Percentiles rank a stretch among this genome's conserved stretches.
Conservation (phyloP, 2,888 invertebrate species). For the Pardosa pseudoannulata region DNA sequence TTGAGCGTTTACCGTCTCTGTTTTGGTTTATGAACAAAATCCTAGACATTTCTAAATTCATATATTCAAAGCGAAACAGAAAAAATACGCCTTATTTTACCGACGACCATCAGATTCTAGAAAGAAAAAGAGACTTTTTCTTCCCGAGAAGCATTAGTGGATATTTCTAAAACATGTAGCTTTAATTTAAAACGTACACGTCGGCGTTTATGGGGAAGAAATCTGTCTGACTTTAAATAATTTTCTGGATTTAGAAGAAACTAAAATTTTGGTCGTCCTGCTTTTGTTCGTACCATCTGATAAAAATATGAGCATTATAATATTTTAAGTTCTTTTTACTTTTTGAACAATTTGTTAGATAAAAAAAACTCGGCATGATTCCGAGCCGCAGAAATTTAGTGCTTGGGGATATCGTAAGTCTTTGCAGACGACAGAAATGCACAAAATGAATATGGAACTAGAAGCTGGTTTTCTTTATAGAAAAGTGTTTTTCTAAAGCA, state of each 20-base stretch:
- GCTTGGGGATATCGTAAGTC: background rate
- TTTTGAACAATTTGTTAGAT: background rate
- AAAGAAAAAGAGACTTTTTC: background rate
- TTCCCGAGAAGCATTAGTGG: background rate
- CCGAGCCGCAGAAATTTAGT: background rate
- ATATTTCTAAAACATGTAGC: background rate
- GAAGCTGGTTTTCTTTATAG: too few relatives aligned
- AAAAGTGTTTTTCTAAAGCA: too few relatives aligned
- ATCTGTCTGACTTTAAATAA: background rate
- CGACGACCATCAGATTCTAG: background rate
- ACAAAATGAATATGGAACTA: background rate
- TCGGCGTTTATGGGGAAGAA: background rate
- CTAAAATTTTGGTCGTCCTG: background rate
- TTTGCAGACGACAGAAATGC: background rate
- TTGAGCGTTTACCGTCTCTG: background rate
- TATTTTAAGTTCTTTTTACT: too few relatives aligned
- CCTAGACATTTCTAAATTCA: background rate
- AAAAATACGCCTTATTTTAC: background rate
- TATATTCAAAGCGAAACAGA: background rate
- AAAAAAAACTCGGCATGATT: background rate
- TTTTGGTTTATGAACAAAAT: too few relatives aligned
- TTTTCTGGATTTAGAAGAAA: background rate
- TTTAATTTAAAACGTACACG: slow-evolving; percentile 1
- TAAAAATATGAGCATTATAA: background rate
- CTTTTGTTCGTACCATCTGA: background rate